Base-by-base conservation (phyloP, 2,797 vertebrate genomes). In the Liparis tanakae region DNA sequence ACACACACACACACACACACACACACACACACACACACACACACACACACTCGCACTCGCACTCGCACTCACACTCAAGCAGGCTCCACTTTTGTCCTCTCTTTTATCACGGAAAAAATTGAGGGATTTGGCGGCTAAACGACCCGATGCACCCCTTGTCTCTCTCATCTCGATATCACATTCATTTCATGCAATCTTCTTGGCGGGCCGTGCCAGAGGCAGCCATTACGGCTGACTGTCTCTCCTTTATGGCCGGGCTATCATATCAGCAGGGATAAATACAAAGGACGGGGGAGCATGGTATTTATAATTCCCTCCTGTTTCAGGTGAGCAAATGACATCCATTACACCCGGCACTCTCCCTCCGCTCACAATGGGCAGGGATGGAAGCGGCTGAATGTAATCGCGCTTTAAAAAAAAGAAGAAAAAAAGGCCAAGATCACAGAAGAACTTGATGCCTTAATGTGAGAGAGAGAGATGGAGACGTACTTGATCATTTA, bases 251-350 rank as follows among this genome's bases (percentile, higher is more conserved):
- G 80, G 83, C 78, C 56, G 44, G 34, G 30, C 86, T 84, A 88
- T 92, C 85, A 89, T 85, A 90, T 89, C 88, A 88, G 87, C 89
- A 20, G 88, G 90, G 84, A 88, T 91, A 90, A 91, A 91, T 81
- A 89, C 89, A 92, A 91, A 87, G 74, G 82, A 86, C 60, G 53
- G 79, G 87, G 87, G 71, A 60, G 87, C 75, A 55, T 67, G 78
- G 83, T 79, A 89, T 89, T 87, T 84, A 85, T 87, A 87, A 91
- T 87, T 81, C 82, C 80, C 86, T 73, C 81, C 73, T 82, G 85
- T 91, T 92, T 89, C 85, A 91, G 85, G 88, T 90, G 87, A 89
- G 88, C 66, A 91, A 93, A 92, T 92, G 84, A 90, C 87, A 90
- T 86, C 87, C 84, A 91, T 93, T 92, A 91, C 79, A 79, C 44